Base-by-base conservation (phyloP, 1,140 invertebrate genomes). In the Pogonomyrmex californicus region DNA sequence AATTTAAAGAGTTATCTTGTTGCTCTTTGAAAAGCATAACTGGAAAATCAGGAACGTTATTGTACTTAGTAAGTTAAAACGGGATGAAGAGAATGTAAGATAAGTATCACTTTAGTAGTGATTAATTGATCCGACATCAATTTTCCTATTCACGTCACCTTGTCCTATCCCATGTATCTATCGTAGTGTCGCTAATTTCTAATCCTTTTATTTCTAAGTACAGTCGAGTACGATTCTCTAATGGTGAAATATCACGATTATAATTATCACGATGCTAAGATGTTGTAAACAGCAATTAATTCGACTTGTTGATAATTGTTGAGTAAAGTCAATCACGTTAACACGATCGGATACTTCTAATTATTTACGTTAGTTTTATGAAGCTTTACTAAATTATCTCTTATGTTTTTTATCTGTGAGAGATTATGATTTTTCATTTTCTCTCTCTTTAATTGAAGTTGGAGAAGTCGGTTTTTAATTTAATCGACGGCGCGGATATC, bases 401-500 rank as follows among this genome's bases (percentile, higher is more conserved):
- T 49, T 62, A 68, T n/a, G 47, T 68, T 47, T 66, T 6, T 79
- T 30, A 17, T 44, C 12, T 51, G 23, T 23, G 36, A 47, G 3
- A 36, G 6, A 62, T 38, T 17, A 60, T 17, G 23, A 12, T 58
- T 23, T 23, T 23, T 23, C 23, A 23, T 23, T 23, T 23, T 23
- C 23, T 23, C 14, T 68, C 36, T n/a, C 7, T 87, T 95, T 96
- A 97, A 90, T 96, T 97, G 91, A 98, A 99, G 96, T 99, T 99
- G 91, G 98, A 98, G 94, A 99, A 99, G 95, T 99, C 98, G 23
- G 98, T 99, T 96, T 99, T 99, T 63, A 99, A 96, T 95, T 99
- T 98, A 91, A 99, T 99, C 10, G 98, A 97, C 86, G 97, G 96
- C 54, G 95, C 93, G 65, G 95, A 95, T 78, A 95, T 95, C 87